Evolutionary conservation across 1,140 invertebrate species (phyloP), one percentile per base, ranked within the genome.

Genomic region (Physella acuta): DNA sequence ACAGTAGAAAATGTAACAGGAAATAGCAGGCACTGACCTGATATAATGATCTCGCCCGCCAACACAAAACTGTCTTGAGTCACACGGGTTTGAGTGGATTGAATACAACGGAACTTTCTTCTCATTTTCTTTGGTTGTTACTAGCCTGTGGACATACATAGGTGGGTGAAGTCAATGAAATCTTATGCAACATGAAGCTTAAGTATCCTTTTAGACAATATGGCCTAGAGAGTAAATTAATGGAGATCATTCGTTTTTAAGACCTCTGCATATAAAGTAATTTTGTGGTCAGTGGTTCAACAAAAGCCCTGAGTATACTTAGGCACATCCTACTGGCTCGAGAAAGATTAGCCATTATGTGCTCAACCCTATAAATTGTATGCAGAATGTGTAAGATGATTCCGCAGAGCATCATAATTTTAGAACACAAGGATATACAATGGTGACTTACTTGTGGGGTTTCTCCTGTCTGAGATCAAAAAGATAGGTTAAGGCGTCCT

Each of bases 31-130:
- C 58, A 60, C 33, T 49, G 59, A 78, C 80, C 80, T 79, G 68
- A 84, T 74, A 59, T 79, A 88, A 67, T 87, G 85, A 80, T 89
- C 88, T 68, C 87, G 78, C 26, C 95, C 95, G 60, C 91, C 89
- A 34, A 97, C 89, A 80, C 91, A 91, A 84, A 96, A 92, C 86
- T 96, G 90, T 67, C 90, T 85, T 16, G 88, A 86, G 71, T 91
- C 90, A 55, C 90, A 85, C 11, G 94, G 94, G 88, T 98, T 92
- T 36, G 89, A 89, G 74, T 91, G 87, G 77, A 98, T 92, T 80
- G 93, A 94, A 85, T 94, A 97, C 53, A 98, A 85, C 26, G 91
- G 88, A 2, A 94, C 86, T 75, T 89, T 88, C 53, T 82, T 79
- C 3, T 85, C 84, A 72, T 86, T 84, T 65, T 90, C 87, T 75